Evolutionary conservation across 2,888 invertebrate genomes (phyloP).

Genomic region (Calameuta pallipes): DNA sequence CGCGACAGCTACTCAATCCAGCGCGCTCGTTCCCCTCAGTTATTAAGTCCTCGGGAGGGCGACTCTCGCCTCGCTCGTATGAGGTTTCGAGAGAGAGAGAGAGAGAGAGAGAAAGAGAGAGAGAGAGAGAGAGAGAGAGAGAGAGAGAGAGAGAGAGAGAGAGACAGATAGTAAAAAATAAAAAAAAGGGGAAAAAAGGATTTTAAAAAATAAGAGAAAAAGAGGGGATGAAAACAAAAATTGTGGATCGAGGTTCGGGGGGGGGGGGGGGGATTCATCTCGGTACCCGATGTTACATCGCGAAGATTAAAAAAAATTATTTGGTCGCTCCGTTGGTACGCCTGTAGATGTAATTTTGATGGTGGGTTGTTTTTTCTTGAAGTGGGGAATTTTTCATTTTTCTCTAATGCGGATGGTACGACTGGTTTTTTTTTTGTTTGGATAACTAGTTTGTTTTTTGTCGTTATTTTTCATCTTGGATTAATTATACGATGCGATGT

Average conservation of each 20-base stretch:
- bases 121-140: no score
- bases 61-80: not conserved
- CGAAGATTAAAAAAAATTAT: no score
- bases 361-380: not conserved
- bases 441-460: not conserved
- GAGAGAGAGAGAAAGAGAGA: no score
- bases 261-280: not conserved
- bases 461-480: not conserved
- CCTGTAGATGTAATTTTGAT: conserved; percentile 10
- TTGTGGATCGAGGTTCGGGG: not conserved
- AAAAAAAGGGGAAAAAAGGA: not conserved
- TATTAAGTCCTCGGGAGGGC: conserved; percentile 36
- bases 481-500: not conserved
- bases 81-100: not conserved
- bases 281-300: no score
- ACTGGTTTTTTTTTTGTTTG: not conserved
- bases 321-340: conserved; percentile 9
- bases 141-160: no score
- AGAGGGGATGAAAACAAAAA: conserved; percentile 7
- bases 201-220: conserved; percentile 6
- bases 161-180: no score
- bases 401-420: not conserved
- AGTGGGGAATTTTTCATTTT: not conserved
- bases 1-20: conserved; percentile 29
- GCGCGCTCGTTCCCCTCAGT: conserved; percentile 25